Conservation (phyloP, 2,113 vertebrate genomes). For the Ophiodon elongatus region DNA sequence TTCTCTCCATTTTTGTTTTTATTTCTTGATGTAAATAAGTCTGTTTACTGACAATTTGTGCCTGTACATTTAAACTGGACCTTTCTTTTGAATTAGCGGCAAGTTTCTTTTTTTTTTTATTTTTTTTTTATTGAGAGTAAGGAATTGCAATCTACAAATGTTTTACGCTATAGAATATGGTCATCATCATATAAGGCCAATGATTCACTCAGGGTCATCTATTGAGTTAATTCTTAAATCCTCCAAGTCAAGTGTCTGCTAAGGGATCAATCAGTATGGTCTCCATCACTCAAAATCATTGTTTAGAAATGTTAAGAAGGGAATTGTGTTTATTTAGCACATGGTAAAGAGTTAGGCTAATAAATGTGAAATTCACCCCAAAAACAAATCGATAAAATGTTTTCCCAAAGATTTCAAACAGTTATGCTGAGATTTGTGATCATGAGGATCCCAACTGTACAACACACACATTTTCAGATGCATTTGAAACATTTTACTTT, state of each 20-base stretch:
- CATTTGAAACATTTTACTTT: slow-evolving; percentile 15
- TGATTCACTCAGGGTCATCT: slow-evolving; percentile 83
- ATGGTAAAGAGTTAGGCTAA: slow-evolving; percentile 43
- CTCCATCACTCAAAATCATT: slow-evolving; percentile 61
- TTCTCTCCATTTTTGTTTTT: slow-evolving; percentile 62
- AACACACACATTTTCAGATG: slow-evolving; percentile 1
- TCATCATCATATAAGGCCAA: slow-evolving; percentile 74
- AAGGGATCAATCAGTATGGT: slow-evolving; percentile 68
- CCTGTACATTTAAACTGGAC: slow-evolving; percentile 84
- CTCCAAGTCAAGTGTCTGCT: slow-evolving; percentile 65
- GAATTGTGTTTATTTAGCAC: slow-evolving; percentile 58
- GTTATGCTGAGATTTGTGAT: slow-evolving; percentile 58
- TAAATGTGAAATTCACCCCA: slow-evolving; percentile 38
- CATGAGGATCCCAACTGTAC: slow-evolving; percentile 41
- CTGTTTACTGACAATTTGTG: slow-evolving; percentile 82
- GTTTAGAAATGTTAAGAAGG: slow-evolving; percentile 69
- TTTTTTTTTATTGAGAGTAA: slow-evolving; percentile 62
- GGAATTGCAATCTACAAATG: slow-evolving; percentile 62
- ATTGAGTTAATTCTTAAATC: slow-evolving; percentile 68
- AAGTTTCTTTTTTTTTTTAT: slow-evolving; percentile 36
- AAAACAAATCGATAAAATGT: slow-evolving; percentile 7
- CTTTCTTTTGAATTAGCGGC: slow-evolving; percentile 65
- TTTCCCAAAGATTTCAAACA: slow-evolving; percentile 26
- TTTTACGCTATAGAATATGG: slow-evolving; percentile 74
- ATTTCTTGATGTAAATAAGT: slow-evolving; percentile 77